Conservation (phyloP, 1,140 invertebrate genomes). For the Formica selysi region DNA sequence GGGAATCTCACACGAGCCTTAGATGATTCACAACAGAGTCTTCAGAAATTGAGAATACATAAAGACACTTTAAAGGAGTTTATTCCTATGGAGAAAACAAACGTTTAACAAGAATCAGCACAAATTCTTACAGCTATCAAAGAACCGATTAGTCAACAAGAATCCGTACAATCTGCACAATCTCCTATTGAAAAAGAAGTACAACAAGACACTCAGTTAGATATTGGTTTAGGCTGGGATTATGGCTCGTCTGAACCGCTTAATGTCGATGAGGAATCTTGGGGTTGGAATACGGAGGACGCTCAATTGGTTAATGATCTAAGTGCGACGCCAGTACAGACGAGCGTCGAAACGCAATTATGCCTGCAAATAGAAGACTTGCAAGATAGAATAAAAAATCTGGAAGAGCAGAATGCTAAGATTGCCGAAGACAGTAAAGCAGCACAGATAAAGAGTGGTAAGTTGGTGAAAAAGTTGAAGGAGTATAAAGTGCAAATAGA, state of each 20-base stretch:
- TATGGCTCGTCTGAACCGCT: conserved; percentile 74
- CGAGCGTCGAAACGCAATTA: conserved; percentile 70
- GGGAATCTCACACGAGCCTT: conserved; percentile 53
- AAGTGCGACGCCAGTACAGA: conserved; percentile 40
- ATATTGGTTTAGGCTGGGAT: conserved; percentile 75
- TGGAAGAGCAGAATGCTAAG: conserved; percentile 85
- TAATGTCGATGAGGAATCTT: conserved; percentile 86
- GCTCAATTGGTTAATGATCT: conserved; percentile 80
- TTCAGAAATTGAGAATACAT: not conserved
- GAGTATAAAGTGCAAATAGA: conserved; percentile 90
- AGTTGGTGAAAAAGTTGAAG: conserved; percentile 92
- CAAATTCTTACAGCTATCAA: not conserved
- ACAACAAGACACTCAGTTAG: not conserved
- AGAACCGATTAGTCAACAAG: conserved; percentile 16
- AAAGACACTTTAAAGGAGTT: conserved; percentile 11
- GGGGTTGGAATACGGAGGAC: conserved; percentile 88
- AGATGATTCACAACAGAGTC: conserved; percentile 18
- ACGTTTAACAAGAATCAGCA: not conserved
- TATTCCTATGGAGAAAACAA: conserved; percentile 17
- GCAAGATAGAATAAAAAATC: conserved; percentile 85
- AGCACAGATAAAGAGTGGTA: conserved; percentile 89
- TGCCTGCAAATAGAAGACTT: conserved; percentile 83
- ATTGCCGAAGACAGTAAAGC: conserved; percentile 88
- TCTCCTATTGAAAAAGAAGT: conserved; percentile 16
- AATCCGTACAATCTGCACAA: conserved; percentile 10